Conservation (phyloP, 2,797 vertebrate genomes). For the Macrochelys suwanniensis region DNA sequence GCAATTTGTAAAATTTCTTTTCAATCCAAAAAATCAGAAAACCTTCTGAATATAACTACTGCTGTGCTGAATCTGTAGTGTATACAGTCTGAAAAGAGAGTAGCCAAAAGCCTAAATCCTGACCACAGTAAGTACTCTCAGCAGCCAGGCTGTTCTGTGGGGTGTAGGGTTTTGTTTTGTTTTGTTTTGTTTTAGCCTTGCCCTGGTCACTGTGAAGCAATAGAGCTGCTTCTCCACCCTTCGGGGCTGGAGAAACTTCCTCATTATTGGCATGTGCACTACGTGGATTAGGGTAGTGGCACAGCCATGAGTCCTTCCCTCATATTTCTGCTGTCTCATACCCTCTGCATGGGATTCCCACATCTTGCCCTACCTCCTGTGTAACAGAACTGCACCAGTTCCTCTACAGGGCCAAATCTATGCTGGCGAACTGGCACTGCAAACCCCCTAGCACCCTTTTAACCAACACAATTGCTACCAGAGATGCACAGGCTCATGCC, state of each 20-base stretch:
- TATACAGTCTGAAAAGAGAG: background rate
- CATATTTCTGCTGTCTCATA: background rate
- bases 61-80: background rate
- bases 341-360: background rate
- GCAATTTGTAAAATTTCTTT: background rate
- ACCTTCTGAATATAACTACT: rapidly evolving
- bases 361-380: background rate
- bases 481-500: background rate
- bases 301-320: background rate
- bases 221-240: background rate
- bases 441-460: background rate
- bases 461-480: background rate
- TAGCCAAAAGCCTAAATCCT: background rate
- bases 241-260: background rate
- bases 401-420: background rate
- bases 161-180: background rate
- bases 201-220: background rate
- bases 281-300: background rate
- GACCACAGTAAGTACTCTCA: background rate
- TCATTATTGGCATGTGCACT: background rate
- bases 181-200: background rate
- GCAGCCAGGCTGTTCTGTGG: background rate
- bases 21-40: background rate
- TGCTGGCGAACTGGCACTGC: background rate
- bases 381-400: background rate